Percentiles rank a stretch among this genome's conserved stretches.
These are phyloP conservation scores for Heliocidaris tuberculata DNA, from an alignment of 35 echinoderm and acorn worm species.

Conservation along the genomic window DNA sequence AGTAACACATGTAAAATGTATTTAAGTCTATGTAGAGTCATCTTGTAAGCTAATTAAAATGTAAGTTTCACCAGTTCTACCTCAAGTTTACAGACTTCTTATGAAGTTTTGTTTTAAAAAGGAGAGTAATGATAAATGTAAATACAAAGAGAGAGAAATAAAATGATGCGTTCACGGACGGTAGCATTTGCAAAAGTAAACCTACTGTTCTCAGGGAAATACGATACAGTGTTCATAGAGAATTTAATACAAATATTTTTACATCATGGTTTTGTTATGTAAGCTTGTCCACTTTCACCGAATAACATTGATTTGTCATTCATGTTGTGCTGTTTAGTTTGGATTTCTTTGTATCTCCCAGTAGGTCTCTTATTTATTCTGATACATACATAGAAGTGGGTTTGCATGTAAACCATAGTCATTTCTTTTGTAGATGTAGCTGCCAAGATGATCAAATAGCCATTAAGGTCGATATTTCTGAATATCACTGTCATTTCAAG, in stretches of 20 bases:
- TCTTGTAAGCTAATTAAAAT: neutral
- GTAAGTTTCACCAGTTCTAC: slow-evolving; percentile 8
- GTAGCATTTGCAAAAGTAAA: slow-evolving; percentile 20
- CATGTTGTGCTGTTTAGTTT: neutral
- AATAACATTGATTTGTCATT: neutral
- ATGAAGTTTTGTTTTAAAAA: neutral
- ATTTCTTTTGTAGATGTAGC: neutral
- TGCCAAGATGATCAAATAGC: neutral
- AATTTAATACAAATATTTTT: slow-evolving; percentile 41
- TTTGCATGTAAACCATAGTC: neutral
- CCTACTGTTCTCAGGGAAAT: slow-evolving; percentile 36
- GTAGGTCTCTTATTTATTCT: neutral
- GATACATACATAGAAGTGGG: neutral
- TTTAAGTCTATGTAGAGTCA: slow-evolving; percentile 9
- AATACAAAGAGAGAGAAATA: neutral
- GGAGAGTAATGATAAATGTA: neutral
- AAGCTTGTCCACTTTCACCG: neutral
- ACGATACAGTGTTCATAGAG: slow-evolving; percentile 15
- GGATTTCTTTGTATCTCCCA: neutral
- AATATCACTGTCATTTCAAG: neutral
- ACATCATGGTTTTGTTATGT: slow-evolving; percentile 9
- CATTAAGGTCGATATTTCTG: neutral
- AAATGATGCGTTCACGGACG: neutral
- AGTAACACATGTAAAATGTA: neutral
- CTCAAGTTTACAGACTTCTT: slow-evolving; percentile 12